Conservation (phyloP, 2,888 invertebrate species). For the Arge pagana region DNA sequence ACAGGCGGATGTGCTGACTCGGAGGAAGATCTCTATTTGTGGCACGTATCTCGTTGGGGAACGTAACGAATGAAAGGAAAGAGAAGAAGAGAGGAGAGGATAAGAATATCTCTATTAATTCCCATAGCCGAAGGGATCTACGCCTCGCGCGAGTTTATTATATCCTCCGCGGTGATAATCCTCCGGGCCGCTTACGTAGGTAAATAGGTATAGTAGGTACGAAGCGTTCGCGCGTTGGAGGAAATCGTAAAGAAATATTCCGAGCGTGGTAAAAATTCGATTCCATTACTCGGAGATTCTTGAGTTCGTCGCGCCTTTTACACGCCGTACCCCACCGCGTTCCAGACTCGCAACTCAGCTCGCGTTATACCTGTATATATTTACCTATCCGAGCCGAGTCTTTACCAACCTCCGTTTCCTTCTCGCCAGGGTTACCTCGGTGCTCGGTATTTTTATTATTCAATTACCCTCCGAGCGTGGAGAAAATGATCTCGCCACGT, state of each 20-base stretch:
- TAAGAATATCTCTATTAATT: not conserved
- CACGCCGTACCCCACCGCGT: not conserved
- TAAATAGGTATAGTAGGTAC: no score
- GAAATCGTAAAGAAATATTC: conserved; percentile 11
- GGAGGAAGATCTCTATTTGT: no score
- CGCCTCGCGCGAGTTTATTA: not conserved
- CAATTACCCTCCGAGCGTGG: not conserved
- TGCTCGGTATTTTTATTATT: conserved; percentile 21
- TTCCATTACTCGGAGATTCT: conserved; percentile 11
- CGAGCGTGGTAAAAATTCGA: conserved; percentile 16
- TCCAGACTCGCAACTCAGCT: not conserved
- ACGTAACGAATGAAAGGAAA: not conserved
- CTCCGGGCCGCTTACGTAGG: no score
- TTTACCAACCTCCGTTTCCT: not conserved
- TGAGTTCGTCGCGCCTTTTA: conserved; percentile 2
- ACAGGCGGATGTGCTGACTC: no score
- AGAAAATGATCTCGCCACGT: conserved; percentile 1
- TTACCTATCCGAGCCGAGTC: conserved; percentile 4
- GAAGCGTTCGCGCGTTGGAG: no score
- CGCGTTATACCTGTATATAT: conserved; percentile 7
- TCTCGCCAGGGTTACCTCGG: no score
- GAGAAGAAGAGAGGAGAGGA: conserved; percentile 1
- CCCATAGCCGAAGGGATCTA: not conserved
- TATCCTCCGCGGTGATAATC: not conserved
- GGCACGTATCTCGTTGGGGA: no score